Base-by-base conservation (phyloP, 2,797 vertebrate genomes). In the Pseudopleuronectes americanus region DNA sequence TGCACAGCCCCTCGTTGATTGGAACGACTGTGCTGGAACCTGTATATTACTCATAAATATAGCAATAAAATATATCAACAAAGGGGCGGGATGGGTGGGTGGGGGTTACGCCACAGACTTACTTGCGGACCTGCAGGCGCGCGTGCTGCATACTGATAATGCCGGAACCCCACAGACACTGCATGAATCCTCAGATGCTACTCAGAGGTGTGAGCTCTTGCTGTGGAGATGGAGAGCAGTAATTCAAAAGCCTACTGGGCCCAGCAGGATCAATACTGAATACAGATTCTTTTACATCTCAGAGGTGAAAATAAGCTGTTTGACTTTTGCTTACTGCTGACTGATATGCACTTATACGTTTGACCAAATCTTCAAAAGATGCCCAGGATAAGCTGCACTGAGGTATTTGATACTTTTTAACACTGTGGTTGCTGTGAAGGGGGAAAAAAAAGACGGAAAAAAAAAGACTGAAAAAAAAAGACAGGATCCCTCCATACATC, bases 61-160 rank as follows among this genome's bases (percentile, higher is more conserved):
- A 85, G 87, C 84, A 86, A 90, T 87, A 85, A 89, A 84, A 83
- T 84, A 83, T 72, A 79, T 89, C 84, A 91, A 90, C 83, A 89
- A 84, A 84, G 74, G 68, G 83, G 74, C 8, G 31, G 76, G 67
- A 57, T 61, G 76, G 51, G 41, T 33, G 65, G 65, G 63, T 33
- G 65, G 56, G 62, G 70, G 72, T 17, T 55, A 56, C 64, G 80
- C 64, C 84, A 82, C 64, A 65, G 80, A 82, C 75, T 85, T 89
- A 88, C 89, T 86, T 86, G 86, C 79, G 83, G 85, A 89, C 81
- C 87, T 81, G 71, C 62, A 77, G 89, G 79, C 64, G 49, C 84
- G 87, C 75, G 77, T 79, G 84, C 87, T 61, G 90, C 86, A 90
- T 90, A 83, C 84, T 79, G 88, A 88, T 91, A 81, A 68, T 75